Base-by-base conservation (phyloP, 2,113 vertebrate genomes). In the Gavia stellata region DNA sequence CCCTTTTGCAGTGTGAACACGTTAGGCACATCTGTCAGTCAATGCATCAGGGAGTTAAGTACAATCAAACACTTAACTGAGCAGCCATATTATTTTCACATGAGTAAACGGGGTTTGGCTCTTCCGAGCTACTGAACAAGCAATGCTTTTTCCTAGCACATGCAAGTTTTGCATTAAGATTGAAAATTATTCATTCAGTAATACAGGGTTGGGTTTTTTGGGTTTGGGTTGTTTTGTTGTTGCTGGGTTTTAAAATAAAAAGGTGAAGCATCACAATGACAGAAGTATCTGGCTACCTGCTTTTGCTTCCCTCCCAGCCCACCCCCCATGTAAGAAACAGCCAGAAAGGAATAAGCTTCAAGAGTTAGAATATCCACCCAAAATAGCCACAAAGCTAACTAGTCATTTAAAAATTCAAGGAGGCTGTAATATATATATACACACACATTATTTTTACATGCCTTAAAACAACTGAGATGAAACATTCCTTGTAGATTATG, bases 81-180 rank as follows among this genome's bases (percentile, higher is more conserved):
- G 95, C 83, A 96, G 83, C 56, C 77, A 26, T 67, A 88, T 95
- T 94, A 95, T 82, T 86, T 96, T 90, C 96, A 94, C 90, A 95
- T 50, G 78, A 91, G 96, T 95, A 90, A 91, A 92, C 40, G 40
- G 38, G 63, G 40, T 94, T 84, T 21, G 68, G 65, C 68, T 95
- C 40, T 82, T 84, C 73, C 3, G 0, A 92, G 77, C 92, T 81
- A 94, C 47, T 75, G 83, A 95, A 85, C 73, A 65, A 45, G 47
- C 20, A 71, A 14, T 52, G 66, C 8, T 61, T 89, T 38, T 79
- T 28, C 65, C 66, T 28, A 75, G 17, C 26, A 87, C 71, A 53
- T 53, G 18, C 19, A 79, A 61, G 14, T 29, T 61, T 38, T 12
- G 9, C 33, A 33, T 33, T 62, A 63, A 72, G 34, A 86, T 7